phyloP scores from a whole-genome alignment of 2,797 vertebrate genomes.

The Moxostoma hubbsi region DNA sequence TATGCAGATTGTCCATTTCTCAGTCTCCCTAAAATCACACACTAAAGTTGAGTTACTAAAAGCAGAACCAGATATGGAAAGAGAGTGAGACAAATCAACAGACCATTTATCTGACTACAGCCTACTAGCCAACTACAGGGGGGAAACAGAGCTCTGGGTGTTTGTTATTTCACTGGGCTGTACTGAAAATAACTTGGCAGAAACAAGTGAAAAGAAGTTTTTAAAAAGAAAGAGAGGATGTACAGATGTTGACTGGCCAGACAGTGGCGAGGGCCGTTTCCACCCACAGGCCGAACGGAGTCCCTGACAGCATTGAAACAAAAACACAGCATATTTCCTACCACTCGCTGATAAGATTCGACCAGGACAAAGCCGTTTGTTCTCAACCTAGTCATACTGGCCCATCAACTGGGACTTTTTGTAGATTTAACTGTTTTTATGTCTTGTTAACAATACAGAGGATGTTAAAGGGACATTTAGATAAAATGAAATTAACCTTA shows the following conservation, averaged over 20 bases:
- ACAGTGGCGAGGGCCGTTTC: constrained; percentile 43
- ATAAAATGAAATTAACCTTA: neutral
- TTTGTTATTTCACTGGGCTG: constrained; percentile 62
- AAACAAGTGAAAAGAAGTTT: constrained; percentile 53
- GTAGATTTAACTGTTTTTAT: constrained; percentile 17
- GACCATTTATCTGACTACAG: constrained; percentile 31
- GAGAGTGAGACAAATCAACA: constrained; percentile 32
- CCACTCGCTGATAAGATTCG: constrained; percentile 49
- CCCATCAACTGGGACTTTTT: constrained; percentile 36
- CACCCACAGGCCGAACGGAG: constrained; percentile 40
- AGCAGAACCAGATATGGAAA: constrained; percentile 22
- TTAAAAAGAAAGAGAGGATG: constrained; percentile 56
- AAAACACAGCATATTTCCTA: constrained; percentile 45
- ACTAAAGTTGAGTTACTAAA: neutral
- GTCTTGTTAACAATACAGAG: neutral
- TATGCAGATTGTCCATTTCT: constrained; percentile 46
- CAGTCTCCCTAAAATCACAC: constrained; percentile 21
- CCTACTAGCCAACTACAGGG: constrained; percentile 43
- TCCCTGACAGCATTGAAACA: constrained; percentile 28
- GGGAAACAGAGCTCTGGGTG: constrained; percentile 46
- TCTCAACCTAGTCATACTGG: neutral
- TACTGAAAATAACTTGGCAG: constrained; percentile 58
- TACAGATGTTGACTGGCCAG: constrained; percentile 50
- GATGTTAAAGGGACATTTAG: constrained; percentile 8
- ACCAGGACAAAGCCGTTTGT: constrained; percentile 31